phyloP scores from a whole-genome alignment of 2,797 vertebrate genomes.

The Caiman crocodilus region DNA sequence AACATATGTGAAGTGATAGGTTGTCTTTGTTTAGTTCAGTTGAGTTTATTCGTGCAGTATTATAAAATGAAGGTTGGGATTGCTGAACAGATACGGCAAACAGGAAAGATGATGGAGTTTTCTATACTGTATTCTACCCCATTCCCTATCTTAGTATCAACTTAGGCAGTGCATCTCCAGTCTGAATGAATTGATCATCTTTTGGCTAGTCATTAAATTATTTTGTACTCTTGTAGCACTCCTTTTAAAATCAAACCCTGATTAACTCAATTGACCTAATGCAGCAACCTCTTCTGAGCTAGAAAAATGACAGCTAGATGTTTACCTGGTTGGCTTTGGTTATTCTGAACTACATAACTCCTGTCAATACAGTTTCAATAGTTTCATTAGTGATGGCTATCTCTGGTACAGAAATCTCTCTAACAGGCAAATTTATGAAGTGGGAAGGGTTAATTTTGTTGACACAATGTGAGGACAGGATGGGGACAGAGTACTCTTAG shows the following conservation, averaged over 20 bases:
- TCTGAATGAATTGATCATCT: constrained; percentile 88
- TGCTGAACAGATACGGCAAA: constrained; percentile 85
- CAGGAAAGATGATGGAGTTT: constrained; percentile 88
- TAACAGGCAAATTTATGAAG: too few relatives aligned
- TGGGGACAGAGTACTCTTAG: not conserved
- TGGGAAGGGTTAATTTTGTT: too few relatives aligned
- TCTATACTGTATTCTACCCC: constrained; percentile 85
- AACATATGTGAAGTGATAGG: not conserved
- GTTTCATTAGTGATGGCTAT: too few relatives aligned
- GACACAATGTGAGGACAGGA: too few relatives aligned
- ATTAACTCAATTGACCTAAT: not conserved
- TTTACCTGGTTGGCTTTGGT: not conserved
- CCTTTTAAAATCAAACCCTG: constrained; percentile 20
- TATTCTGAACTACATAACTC: not conserved
- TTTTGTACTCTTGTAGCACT: constrained; percentile 46
- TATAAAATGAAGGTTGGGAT: constrained; percentile 66
- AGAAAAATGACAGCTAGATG: not conserved
- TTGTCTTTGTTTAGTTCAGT: constrained; percentile 56
- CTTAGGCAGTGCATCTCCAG: constrained; percentile 87
- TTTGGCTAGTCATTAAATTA: constrained; percentile 89
- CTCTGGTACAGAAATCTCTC: too few relatives aligned
- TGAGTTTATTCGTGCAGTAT: constrained; percentile 33
- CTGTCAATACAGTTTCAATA: not conserved
- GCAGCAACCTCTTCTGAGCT: not conserved
- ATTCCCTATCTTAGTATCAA: constrained; percentile 87